These are phyloP conservation scores for Lanius collurio DNA, from an alignment of 2,113 vertebrate genomes.

Conservation along the genomic window DNA sequence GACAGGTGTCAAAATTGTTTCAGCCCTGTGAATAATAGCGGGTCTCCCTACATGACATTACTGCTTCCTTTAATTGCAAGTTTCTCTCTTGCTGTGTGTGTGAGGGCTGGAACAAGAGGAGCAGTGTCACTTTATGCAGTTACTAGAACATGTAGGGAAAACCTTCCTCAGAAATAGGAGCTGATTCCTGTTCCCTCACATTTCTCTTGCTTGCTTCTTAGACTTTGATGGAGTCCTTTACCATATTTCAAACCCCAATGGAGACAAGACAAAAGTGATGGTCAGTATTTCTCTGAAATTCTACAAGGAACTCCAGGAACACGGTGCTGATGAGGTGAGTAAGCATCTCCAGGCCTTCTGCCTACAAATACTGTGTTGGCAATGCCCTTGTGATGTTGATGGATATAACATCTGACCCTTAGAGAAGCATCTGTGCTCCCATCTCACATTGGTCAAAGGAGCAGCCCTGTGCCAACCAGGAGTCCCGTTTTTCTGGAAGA, in stretches of 20 bases:
- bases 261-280: slow-evolving; percentile 98
- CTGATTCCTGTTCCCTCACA: background rate
- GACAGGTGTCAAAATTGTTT: background rate
- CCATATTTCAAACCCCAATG: slow-evolving; percentile 98
- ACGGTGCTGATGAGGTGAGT: slow-evolving; percentile 93
- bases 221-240: slow-evolving; percentile 99
- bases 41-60: background rate
- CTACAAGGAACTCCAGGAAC: slow-evolving; percentile 98
- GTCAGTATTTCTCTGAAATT: slow-evolving; percentile 99
- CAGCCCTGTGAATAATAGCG: background rate
- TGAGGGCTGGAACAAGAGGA: background rate
- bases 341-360: background rate
- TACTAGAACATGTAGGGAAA: background rate
- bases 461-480: background rate
- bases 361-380: background rate
- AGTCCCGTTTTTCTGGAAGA: background rate
- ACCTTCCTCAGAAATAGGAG: background rate
- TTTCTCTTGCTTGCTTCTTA: slow-evolving; percentile 61
- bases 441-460: background rate
- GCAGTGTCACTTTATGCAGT: background rate
- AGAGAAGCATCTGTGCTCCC: background rate
- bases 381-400: background rate
- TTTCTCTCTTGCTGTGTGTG: background rate
- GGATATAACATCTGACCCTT: background rate
- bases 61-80: background rate